phyloP scores from a whole-genome alignment of 2,888 invertebrate species.

The Ramazzottius varieornatus region DNA sequence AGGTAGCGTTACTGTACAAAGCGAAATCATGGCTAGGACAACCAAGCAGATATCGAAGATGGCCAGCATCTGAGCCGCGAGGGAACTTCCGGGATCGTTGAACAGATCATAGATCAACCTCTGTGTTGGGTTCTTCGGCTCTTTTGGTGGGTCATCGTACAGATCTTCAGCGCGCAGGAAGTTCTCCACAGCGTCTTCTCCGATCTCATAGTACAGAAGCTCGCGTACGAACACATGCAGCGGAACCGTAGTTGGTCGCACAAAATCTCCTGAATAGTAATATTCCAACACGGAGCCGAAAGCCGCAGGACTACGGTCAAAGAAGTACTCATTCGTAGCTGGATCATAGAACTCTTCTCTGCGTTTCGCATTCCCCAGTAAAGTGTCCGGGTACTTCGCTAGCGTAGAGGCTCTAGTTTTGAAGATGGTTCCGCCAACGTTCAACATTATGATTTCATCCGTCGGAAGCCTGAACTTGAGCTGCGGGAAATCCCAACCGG shows the following conservation, averaged over 20 bases:
- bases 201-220: background rate
- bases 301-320: background rate
- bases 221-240: background rate
- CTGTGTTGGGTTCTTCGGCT: conserved; percentile 17
- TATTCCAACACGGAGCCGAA: background rate
- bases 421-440: background rate
- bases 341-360: background rate
- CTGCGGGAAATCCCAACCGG: background rate
- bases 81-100: conserved; percentile 23
- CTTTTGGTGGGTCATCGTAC: conserved; percentile 14
- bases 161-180: background rate
- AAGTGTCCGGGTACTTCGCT: background rate
- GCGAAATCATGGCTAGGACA: background rate
- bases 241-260: background rate
- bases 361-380: background rate
- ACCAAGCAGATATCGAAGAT: background rate
- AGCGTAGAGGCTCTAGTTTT: background rate
- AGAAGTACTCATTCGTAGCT: background rate
- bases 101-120: conserved; percentile 21
- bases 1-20: background rate
- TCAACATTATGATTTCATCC: background rate
- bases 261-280: background rate
- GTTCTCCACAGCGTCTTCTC: background rate
- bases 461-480: background rate
- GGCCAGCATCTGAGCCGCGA: conserved; percentile 19